These are phyloP conservation scores for Agrotis exclamationis DNA, from an alignment of 2,888 invertebrate genomes.

Conservation along the genomic window DNA sequence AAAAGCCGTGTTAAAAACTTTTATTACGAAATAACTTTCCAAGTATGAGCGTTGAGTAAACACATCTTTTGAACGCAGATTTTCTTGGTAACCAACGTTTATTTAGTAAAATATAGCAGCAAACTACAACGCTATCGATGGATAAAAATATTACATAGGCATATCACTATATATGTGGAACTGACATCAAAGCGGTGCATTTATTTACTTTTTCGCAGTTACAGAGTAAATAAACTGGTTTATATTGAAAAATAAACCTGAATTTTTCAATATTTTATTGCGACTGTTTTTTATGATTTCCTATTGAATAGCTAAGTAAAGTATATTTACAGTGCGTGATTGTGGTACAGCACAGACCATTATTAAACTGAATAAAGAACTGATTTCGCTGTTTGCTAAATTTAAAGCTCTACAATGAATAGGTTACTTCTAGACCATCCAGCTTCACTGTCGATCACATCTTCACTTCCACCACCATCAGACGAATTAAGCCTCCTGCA, in stretches of 20 bases:
- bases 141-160: neutral
- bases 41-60: neutral
- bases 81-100: conserved; percentile 4
- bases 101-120: conserved; percentile 20
- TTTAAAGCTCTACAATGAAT: too few relatives aligned
- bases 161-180: conserved; percentile 7
- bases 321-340: too few relatives aligned
- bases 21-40: too few relatives aligned
- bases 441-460: too few relatives aligned
- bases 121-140: conserved; percentile 20
- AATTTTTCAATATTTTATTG: conserved; percentile 3
- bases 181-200: conserved; percentile 33
- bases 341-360: too few relatives aligned
- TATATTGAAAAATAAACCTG: conserved; percentile 1
- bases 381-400: too few relatives aligned
- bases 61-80: neutral
- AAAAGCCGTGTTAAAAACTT: neutral
- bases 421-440: too few relatives aligned
- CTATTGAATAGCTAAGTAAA: too few relatives aligned
- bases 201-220: conserved; percentile 19
- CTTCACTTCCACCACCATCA: too few relatives aligned
- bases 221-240: conserved; percentile 16
- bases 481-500: too few relatives aligned
- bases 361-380: too few relatives aligned
- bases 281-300: neutral